Conservation (phyloP, 1,140 invertebrate genomes). For the Ditylenchus dipsaci region DNA sequence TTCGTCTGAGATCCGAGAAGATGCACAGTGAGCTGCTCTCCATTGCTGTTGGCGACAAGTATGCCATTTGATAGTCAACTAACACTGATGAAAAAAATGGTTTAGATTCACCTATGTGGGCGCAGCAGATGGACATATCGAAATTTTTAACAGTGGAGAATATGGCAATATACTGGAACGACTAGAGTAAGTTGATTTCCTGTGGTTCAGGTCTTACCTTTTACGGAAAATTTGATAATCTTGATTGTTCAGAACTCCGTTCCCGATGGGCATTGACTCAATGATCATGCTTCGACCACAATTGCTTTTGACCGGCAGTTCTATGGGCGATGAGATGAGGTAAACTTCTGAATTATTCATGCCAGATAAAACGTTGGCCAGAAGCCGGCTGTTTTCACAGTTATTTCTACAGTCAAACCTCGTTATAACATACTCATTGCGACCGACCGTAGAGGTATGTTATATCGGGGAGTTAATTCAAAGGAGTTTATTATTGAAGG, state of each 20-base stretch:
- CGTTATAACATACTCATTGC: too few relatives aligned
- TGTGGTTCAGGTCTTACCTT: too few relatives aligned
- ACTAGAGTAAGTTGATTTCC: conserved; percentile 1
- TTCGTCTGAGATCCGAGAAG: conserved; percentile 17
- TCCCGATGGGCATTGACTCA: conserved; percentile 29
- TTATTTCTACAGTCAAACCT: too few relatives aligned
- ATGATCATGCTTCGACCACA: conserved; percentile 15
- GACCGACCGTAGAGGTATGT: neutral
- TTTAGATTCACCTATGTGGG: conserved; percentile 31
- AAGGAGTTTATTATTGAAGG: too few relatives aligned
- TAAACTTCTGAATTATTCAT: neutral
- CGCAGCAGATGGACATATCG: conserved; percentile 21
- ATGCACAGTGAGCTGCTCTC: conserved; percentile 36
- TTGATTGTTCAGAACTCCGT: conserved; percentile 8
- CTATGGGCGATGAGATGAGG: conserved; percentile 28
- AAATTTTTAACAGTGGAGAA: conserved; percentile 32
- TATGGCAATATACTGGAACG: conserved; percentile 32
- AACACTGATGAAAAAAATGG: neutral
- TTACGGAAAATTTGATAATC: too few relatives aligned
- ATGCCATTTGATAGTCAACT: neutral
- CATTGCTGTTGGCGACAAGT: conserved; percentile 23
- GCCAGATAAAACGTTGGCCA: too few relatives aligned
- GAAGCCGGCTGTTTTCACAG: too few relatives aligned
- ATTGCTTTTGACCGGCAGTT: conserved; percentile 19
- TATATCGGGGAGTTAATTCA: conserved; percentile 24